Conservation (phyloP, 2,888 invertebrate genomes). For the Marasmarcha lunaedactyla region DNA sequence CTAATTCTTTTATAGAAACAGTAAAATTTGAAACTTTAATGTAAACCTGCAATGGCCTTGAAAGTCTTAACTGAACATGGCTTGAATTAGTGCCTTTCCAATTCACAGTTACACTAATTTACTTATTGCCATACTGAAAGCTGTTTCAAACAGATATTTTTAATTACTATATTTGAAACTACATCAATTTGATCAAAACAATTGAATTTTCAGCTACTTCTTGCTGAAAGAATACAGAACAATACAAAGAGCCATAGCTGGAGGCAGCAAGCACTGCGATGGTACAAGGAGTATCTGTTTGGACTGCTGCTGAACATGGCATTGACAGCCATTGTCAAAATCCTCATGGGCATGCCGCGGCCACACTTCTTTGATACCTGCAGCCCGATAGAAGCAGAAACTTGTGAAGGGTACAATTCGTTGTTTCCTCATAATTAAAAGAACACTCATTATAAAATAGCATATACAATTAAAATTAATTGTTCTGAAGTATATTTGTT, state of each 20-base stretch:
- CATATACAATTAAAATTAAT: too few species aligned
- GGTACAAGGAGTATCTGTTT: conserved; percentile 74
- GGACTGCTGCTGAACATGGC: conserved; percentile 72
- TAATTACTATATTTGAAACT: too few species aligned
- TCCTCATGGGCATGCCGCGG: conserved; percentile 76
- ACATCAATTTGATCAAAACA: too few species aligned
- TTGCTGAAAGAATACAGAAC: conserved; percentile 30
- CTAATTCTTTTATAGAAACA: too few species aligned
- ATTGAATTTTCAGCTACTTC: conserved; percentile 48
- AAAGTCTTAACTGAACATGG: too few species aligned
- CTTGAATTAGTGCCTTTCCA: too few species aligned
- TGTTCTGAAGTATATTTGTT: neutral
- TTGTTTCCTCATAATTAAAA: conserved; percentile 10
- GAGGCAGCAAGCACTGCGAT: conserved; percentile 32
- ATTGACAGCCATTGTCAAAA: conserved; percentile 70
- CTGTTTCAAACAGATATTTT: too few species aligned
- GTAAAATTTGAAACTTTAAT: too few species aligned
- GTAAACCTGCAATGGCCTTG: too few species aligned
- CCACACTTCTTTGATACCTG: conserved; percentile 85
- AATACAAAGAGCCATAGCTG: neutral
- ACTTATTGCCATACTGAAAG: too few species aligned
- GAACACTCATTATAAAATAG: neutral
- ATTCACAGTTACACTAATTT: too few species aligned
- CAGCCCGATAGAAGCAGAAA: conserved; percentile 71
- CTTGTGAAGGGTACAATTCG: conserved; percentile 70